These are phyloP conservation scores for Metellina segmentata DNA, from an alignment of 2,888 invertebrate genomes.

Conservation along the genomic window DNA sequence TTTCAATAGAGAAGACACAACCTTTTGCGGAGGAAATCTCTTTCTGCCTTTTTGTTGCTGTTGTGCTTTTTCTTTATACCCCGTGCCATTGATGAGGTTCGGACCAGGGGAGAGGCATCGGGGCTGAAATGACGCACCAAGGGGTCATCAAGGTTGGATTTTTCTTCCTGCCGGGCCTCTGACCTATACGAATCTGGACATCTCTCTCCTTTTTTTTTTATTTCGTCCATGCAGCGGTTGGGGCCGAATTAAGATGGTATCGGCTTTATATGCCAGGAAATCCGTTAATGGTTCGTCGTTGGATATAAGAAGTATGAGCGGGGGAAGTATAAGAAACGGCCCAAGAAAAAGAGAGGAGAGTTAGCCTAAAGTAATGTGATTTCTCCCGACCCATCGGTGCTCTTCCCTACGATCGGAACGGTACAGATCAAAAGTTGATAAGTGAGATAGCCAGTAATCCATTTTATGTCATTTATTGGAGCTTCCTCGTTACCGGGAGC, in stretches of 20 bases:
- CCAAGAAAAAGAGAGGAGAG: neutral
- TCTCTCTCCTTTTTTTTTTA: conserved; percentile 43
- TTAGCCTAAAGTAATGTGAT: conserved; percentile 36
- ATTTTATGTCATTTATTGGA: conserved; percentile 53
- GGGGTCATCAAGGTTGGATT: conserved; percentile 70
- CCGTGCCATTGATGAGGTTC: conserved; percentile 63
- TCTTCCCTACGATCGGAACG: conserved; percentile 32
- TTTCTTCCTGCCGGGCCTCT: conserved; percentile 38
- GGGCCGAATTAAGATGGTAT: conserved; percentile 72
- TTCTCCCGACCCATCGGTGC: conserved; percentile 19
- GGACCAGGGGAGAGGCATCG: conserved; percentile 48
- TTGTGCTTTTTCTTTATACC: neutral
- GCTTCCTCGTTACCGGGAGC: conserved; percentile 47
- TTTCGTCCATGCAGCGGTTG: neutral
- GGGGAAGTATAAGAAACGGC: conserved; percentile 30
- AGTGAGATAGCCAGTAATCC: conserved; percentile 51
- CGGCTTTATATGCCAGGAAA: conserved; percentile 73
- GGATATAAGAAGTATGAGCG: conserved; percentile 55
- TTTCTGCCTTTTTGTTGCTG: conserved; percentile 13
- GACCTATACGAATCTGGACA: conserved; percentile 66
- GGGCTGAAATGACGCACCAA: conserved; percentile 73
- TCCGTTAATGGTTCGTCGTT: conserved; percentile 71
- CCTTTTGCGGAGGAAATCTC: conserved; percentile 48
- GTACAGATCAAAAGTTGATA: conserved; percentile 57
- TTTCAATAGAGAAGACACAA: conserved; percentile 74